phyloP scores from a whole-genome alignment of 1,140 invertebrate species.

The Ctenoplectra terminalis region DNA sequence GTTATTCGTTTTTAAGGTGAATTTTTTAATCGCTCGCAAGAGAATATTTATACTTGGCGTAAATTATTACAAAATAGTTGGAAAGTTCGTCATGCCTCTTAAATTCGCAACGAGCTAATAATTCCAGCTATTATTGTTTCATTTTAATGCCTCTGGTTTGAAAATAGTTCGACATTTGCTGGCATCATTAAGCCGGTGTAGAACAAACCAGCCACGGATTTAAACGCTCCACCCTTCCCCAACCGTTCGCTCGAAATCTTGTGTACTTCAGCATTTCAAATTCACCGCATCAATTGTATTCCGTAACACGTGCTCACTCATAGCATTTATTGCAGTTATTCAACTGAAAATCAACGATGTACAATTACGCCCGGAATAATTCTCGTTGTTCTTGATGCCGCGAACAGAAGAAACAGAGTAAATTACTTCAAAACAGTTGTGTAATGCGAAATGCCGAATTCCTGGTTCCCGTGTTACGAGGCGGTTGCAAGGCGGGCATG shows the following conservation, averaged over 20 bases:
- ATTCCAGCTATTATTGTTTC: background rate
- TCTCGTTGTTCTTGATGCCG: conserved; percentile 16
- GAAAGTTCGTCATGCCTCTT: background rate
- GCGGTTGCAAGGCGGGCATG: too few relatives aligned
- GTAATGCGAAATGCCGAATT: conserved; percentile 17
- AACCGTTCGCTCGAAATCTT: background rate
- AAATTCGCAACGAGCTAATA: background rate
- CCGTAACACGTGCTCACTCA: background rate
- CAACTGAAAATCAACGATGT: conserved; percentile 1
- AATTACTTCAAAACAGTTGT: conserved; percentile 16
- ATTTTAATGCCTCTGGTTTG: background rate
- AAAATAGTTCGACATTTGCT: conserved; percentile 4
- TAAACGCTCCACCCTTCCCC: background rate
- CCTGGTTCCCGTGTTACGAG: too few relatives aligned
- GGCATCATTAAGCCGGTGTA: background rate
- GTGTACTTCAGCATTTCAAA: background rate
- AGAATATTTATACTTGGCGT: background rate
- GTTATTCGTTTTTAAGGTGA: too few relatives aligned
- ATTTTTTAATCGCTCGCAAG: too few relatives aligned
- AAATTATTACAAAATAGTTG: background rate
- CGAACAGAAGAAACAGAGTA: background rate
- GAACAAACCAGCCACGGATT: conserved; percentile 12
- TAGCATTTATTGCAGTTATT: conserved; percentile 6
- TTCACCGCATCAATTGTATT: background rate
- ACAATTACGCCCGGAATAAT: conserved; percentile 4